phyloP scores from a whole-genome alignment of 2,113 vertebrate species.

The Hystrix cristata region DNA sequence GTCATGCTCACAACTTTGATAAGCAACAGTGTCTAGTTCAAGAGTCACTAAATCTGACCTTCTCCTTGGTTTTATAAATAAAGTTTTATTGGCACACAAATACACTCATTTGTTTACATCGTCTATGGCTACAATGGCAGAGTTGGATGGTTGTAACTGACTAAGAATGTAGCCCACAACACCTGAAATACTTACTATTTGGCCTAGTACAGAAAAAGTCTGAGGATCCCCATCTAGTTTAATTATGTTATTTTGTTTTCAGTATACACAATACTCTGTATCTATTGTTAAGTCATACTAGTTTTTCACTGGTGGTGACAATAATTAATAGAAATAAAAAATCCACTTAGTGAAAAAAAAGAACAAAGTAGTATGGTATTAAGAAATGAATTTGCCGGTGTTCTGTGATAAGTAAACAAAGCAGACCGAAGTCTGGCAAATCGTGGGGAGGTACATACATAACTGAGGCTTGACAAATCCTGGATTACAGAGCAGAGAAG shows the following conservation, averaged over 20 bases:
- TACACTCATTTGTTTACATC: background rate
- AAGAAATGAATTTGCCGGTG: background rate
- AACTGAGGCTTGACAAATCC: background rate
- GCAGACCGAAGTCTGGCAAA: background rate
- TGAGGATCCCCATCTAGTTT: background rate
- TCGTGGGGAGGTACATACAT: too few relatives aligned
- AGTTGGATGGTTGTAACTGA: background rate
- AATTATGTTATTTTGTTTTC: background rate
- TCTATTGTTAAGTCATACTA: background rate
- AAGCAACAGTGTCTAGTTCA: background rate
- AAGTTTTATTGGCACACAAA: slow-evolving; percentile 17
- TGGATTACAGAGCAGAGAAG: background rate
- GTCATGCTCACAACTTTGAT: background rate
- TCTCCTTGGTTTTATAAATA: background rate
- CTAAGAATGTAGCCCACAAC: background rate
- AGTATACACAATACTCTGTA: background rate
- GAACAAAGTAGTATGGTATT: background rate
- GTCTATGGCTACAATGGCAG: background rate
- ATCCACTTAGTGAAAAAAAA: background rate
- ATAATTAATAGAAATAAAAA: background rate
- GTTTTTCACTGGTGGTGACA: background rate
- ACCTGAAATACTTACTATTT: background rate
- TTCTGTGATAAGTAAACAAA: background rate
- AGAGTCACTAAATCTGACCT: background rate
- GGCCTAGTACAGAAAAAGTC: background rate